Base-by-base conservation (phyloP, 2,888 invertebrate genomes). In the Cerceris ruficornis region DNA sequence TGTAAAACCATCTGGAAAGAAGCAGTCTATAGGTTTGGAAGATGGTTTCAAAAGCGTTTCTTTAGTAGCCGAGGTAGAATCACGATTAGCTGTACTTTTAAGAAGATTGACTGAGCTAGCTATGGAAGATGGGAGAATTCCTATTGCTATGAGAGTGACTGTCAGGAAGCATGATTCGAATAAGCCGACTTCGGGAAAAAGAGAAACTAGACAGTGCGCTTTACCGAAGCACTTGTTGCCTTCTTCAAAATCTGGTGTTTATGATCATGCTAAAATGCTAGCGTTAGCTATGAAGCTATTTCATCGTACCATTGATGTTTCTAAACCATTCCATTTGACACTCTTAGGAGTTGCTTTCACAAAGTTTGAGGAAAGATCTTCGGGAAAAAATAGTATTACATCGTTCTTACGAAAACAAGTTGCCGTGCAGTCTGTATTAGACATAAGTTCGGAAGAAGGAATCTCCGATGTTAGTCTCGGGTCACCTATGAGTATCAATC, bases 281-380 rank as follows among this genome's bases (percentile, higher is more conserved):
- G 94, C 93, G 69, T 94, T 95, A 71, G 94, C 96, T 74, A 96
- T 96, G 96, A 95, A 95, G 88, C 93, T 97, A 84, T 96, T 96
- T 89, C 95, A 95, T 90, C 95, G 96, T 89, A 94, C 95, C 77
- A 95, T 96, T 72, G 95, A 96, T 89, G 93, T 95, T 82, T 94
- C 94, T 42, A 95, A 95, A 92, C 95, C 96, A 80, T 97, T 96
- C 93, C 96, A 96, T 92, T 95, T 97, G 86, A 97, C 96, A 0
- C 92, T 97, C 68, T 93, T 97, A 74, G 97, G 97, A n/a, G 93
- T 97, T 88, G 96, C 96, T 17, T 97, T 97, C 90, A 96, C 96
- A 0, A 97, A 97, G 91, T 97, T 97, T 89, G 95, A 95, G 86
- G 96, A 96, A 85, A 94, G 95, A 74, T 95, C 95, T 90, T 94